Evolutionary conservation across 2,888 invertebrate genomes (phyloP).

Genomic region (Neoaliturus tenellus): DNA sequence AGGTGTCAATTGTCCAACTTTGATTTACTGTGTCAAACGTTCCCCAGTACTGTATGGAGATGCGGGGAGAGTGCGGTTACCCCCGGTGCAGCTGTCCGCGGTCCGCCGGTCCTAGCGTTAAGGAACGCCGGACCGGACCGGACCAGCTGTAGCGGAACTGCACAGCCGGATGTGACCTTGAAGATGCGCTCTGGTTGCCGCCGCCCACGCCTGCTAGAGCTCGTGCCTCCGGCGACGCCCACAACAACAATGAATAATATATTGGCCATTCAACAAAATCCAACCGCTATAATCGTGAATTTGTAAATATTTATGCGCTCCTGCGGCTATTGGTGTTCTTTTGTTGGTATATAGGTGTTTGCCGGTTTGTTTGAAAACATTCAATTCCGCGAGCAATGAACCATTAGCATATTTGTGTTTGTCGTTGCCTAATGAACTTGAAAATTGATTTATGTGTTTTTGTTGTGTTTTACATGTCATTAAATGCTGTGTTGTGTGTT

Average conservation of each 20-base stretch:
- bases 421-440: not conserved
- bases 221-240: not conserved
- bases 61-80: not conserved
- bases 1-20: too few relatives aligned
- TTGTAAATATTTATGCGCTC: constrained; percentile 8
- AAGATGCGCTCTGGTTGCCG: constrained; percentile 54
- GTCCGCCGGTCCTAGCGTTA: constrained; percentile 2
- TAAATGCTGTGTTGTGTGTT: not conserved
- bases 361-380: not conserved
- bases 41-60: too few relatives aligned
- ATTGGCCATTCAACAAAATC: constrained; percentile 39
- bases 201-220: constrained; percentile 20
- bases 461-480: too few relatives aligned
- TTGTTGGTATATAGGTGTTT: not conserved
- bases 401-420: not conserved
- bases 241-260: constrained; percentile 51
- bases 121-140: not conserved
- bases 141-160: constrained; percentile 22
- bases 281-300: not conserved
- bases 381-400: not conserved
- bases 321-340: constrained; percentile 8
- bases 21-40: not conserved
- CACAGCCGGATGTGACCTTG: constrained; percentile 54
- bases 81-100: not conserved
- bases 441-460: too few relatives aligned